Evolutionary conservation across 2,113 vertebrate genomes (phyloP).

Genomic region (Elephantulus edwardii): DNA sequence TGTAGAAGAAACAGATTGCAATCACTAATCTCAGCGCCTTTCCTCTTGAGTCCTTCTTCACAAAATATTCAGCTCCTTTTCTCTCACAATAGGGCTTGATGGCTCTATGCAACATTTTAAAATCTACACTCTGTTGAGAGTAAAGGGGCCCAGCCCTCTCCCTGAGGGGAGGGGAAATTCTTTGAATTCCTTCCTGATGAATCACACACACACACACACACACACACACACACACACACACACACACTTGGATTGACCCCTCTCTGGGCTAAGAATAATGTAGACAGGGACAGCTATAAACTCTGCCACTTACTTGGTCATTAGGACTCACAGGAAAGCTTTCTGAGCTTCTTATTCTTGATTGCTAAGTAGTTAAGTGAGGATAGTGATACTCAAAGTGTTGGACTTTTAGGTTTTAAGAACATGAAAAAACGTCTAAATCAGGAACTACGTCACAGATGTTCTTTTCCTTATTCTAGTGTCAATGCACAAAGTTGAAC

Average conservation of each 20-base stretch:
- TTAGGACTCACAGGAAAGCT: not conserved
- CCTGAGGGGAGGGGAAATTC: conserved; percentile 69
- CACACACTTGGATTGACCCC: not conserved
- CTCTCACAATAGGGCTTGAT: conserved; percentile 22
- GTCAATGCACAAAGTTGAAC: not conserved
- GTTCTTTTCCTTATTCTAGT: not conserved
- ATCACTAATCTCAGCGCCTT: not conserved
- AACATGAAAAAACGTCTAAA: not conserved
- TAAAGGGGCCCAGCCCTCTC: conserved; percentile 67
- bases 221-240: conserved; percentile 33
- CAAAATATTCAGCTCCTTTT: conserved; percentile 48
- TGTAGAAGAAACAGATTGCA: not conserved
- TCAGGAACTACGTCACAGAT: not conserved
- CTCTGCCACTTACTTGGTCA: not conserved
- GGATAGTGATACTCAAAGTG: not conserved
- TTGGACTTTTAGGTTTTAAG: not conserved
- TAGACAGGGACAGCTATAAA: not conserved
- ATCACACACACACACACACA: conserved; percentile 46
- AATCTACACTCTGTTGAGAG: conserved; percentile 63
- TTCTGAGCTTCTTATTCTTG: not conserved
- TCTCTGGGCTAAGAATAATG: not conserved
- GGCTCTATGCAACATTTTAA: conserved; percentile 50
- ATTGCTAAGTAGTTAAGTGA: conserved; percentile 1
- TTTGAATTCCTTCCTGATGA: conserved; percentile 70
- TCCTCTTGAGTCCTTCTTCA: conserved; percentile 22